A percentile compares a stretch with the other conserved stretches of the same genome.
phyloP scores from a whole-genome alignment of 2,113 vertebrate species.

The Emydura subglobosa region DNA sequence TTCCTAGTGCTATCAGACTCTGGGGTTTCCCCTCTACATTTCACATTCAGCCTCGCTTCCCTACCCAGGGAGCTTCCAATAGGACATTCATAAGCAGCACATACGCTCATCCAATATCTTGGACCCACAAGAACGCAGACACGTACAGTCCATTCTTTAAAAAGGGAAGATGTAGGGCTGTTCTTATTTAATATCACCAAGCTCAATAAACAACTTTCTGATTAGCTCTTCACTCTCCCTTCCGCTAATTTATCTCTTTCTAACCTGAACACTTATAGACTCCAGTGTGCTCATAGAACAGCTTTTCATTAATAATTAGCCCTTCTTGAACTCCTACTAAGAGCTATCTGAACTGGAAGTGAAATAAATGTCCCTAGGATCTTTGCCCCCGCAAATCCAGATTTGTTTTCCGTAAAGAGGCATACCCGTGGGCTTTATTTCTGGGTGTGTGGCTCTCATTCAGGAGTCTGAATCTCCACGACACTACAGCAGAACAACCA shows the following conservation, averaged over 20 bases:
- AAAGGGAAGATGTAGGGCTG: not conserved
- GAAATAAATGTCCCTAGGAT: not conserved
- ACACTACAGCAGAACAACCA: not conserved
- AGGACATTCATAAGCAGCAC: constrained; percentile 26
- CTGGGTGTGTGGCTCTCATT: not conserved
- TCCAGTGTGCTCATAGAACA: constrained; percentile 26
- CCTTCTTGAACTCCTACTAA: constrained; percentile 38
- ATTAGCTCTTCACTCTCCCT: not conserved
- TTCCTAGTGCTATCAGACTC: not conserved
- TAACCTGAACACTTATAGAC: not conserved
- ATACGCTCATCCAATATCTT: not conserved
- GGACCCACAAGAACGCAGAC: not conserved
- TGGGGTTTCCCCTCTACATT: not conserved
- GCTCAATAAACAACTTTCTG: not conserved
- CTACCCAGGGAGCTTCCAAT: not conserved
- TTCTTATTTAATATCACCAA: fast-evolving
- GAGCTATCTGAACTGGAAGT: constrained; percentile 30
- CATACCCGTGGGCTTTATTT: not conserved
- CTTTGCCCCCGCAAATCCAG: not conserved
- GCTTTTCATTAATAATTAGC: constrained; percentile 39
- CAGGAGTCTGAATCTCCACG: not conserved
- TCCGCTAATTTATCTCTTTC: not conserved
- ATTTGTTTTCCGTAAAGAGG: not conserved
- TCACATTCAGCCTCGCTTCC: constrained; percentile 24
- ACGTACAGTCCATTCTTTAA: not conserved